Conservation (phyloP, 2,888 invertebrate genomes). For the Scrobipalpa atriplicella region DNA sequence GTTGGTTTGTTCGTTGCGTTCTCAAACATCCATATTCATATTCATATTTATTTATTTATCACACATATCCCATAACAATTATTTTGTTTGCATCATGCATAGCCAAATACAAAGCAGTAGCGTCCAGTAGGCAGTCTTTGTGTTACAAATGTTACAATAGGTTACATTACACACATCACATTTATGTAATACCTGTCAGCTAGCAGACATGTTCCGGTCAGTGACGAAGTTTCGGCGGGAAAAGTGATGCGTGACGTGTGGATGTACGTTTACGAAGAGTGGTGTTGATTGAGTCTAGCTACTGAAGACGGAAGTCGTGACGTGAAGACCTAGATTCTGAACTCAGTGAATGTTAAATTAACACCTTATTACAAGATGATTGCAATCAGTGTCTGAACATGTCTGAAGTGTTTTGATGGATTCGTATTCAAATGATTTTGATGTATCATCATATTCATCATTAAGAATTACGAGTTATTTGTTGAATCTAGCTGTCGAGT, state of each 20-base stretch:
- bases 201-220: conserved; percentile 5
- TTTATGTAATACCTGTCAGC: background rate
- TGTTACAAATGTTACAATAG: background rate
- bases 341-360: background rate
- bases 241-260: conserved; percentile 10
- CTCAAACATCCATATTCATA: no score
- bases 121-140: background rate
- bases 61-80: background rate
- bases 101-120: background rate
- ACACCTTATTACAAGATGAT: background rate
- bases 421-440: background rate
- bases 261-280: background rate
- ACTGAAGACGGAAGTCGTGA: background rate
- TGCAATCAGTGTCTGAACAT: conserved; percentile 5
- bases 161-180: background rate
- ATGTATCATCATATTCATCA: background rate
- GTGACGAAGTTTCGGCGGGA: background rate
- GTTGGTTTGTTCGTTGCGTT: no score
- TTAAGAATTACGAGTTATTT: background rate
- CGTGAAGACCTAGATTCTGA: conserved; percentile 1
- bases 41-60: no score
- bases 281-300: conserved; percentile 3
- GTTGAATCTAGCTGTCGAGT: no score
- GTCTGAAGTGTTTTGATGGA: background rate
- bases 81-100: background rate